phyloP scores from a whole-genome alignment of 2,797 vertebrate species.

The Etheostoma nigrum region DNA sequence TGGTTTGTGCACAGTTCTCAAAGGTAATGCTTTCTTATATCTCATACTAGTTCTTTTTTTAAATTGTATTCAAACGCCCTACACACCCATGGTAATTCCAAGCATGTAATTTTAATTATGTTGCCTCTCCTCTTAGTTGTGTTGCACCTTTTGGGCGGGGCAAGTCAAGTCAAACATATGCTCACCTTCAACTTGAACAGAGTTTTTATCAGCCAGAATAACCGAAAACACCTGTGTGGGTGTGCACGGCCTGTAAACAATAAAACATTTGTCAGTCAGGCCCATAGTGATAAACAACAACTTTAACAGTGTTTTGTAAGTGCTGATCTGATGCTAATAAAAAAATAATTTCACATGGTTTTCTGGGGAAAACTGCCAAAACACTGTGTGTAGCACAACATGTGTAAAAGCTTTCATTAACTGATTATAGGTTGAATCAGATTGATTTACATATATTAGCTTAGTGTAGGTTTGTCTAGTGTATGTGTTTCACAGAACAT shows the following conservation, averaged over 20 bases:
- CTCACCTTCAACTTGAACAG: constrained; percentile 8
- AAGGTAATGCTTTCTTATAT: background rate
- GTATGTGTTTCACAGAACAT: too few species aligned
- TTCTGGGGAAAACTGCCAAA: background rate
- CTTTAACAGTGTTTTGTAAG: background rate
- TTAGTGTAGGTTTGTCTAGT: too few species aligned
- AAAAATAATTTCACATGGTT: background rate
- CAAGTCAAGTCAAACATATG: background rate
- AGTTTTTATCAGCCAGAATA: background rate
- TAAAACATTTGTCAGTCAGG: background rate
- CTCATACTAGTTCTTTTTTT: background rate
- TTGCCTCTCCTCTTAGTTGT: background rate
- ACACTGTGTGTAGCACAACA: background rate
- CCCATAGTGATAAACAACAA: background rate
- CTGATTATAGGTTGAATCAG: background rate
- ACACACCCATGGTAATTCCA: background rate
- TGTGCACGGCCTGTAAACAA: background rate
- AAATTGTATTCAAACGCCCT: background rate
- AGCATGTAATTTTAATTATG: background rate
- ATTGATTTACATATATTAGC: background rate
- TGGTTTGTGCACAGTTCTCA: background rate
- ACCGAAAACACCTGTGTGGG: background rate
- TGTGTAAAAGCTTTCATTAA: background rate
- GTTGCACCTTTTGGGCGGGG: background rate
- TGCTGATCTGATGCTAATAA: background rate